Evolutionary conservation across 2,797 vertebrate species (phyloP), one percentile per base, ranked within the genome.

Genomic region (Zonotrichia albicollis): DNA sequence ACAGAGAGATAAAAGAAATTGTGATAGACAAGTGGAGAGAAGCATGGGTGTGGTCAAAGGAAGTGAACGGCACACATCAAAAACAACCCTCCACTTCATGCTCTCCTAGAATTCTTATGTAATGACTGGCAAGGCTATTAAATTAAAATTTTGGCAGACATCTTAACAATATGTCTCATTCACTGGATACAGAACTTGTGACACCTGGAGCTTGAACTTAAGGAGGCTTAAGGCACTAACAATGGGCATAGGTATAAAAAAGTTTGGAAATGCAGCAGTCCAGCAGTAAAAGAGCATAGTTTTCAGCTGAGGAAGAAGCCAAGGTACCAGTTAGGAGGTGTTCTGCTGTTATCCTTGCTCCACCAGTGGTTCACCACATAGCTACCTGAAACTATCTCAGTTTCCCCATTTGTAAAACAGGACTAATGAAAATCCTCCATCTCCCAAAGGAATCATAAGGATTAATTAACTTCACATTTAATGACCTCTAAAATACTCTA

Each of bases 401-500:
- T 92, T 90, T 84, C 72, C 53, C 51, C 13, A 2, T 82, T 57
- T 92, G 80, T 93, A 84, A 93, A 95, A 92, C 6, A 81, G 53
- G 55, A 38, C 66, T 90, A 87, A 82, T 75, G 84, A 91, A 82
- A 90, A 62, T 62, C 77, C 81, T 51, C 6, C 40, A 26, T 36
- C 46, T 93, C 90, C 61, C 91, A 72, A 65, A 86, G 79, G 89
- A 88, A 78, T 67, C 23, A 15, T 84, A 87, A 90, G 62, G 76
- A 94, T 93, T 95, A 95, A 96, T 87, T 96, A 94, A 93, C 84
- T 89, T 91, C 50, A 76, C 27, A 86, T 94, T 93, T 84, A 87
- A 94, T 81, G 51, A 54, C 55, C 73, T 91, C 67, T 84, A 72
- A 88, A 84, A 78, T 62, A 81, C 70, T 88, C 20, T 62, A 38